These are phyloP conservation scores for Ascidia mentula DNA, from an alignment of 23 tunicate species.

Conservation along the genomic window DNA sequence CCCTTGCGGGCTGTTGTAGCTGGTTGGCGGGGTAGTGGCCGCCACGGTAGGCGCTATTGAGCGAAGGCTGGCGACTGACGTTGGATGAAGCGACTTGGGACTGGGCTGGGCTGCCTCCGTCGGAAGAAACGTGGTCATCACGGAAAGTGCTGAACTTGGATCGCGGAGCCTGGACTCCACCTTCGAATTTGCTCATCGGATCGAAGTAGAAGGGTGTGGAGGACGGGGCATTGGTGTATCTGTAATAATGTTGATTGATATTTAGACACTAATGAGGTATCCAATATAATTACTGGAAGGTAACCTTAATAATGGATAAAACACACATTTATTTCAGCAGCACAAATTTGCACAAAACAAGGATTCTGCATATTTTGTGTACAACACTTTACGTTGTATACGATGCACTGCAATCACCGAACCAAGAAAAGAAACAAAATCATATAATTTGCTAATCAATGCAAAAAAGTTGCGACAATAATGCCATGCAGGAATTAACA, in stretches of 20 bases:
- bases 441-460: too few relatives aligned
- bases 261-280: too few relatives aligned
- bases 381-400: too few relatives aligned
- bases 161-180: not conserved
- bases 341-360: too few relatives aligned
- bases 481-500: not conserved
- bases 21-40: conserved; percentile 11
- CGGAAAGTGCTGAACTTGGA: conserved; percentile 24
- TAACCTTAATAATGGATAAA: too few relatives aligned
- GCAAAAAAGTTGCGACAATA: too few relatives aligned
- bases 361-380: too few relatives aligned
- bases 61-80: conserved; percentile 16
- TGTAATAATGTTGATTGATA: too few relatives aligned
- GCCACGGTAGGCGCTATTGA: not conserved
- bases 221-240: conserved; percentile 34
- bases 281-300: too few relatives aligned
- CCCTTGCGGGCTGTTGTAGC: conserved; percentile 8
- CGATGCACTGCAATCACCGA: too few relatives aligned
- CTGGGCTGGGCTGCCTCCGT: conserved; percentile 28
- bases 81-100: conserved; percentile 40
- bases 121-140: conserved; percentile 28
- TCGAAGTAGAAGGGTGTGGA: conserved; percentile 76
- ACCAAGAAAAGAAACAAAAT: too few relatives aligned
- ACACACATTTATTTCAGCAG: too few relatives aligned
- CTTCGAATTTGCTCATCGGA: conserved; percentile 65